These are phyloP conservation scores for Scaptomyza parva DNA, from an alignment of 2,888 invertebrate species.

Conservation along the genomic window DNA sequence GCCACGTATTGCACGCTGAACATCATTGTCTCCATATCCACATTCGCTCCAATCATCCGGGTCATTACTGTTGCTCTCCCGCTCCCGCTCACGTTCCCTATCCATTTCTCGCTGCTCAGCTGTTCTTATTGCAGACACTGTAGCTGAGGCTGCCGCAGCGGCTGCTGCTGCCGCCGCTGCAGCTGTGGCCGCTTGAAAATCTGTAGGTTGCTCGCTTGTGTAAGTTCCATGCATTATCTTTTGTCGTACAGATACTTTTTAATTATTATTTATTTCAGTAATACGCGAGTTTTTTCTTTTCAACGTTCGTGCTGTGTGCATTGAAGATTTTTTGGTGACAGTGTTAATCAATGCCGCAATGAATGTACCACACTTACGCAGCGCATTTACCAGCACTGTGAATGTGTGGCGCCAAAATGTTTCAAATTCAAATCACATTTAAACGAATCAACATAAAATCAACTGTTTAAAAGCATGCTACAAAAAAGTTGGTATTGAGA, in stretches of 20 bases:
- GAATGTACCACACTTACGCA: slow-evolving; percentile 1
- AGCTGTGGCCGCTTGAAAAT: slow-evolving; percentile 80
- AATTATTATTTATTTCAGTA: slow-evolving; percentile 8
- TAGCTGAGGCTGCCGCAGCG: slow-evolving; percentile 66
- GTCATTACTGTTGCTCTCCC: slow-evolving; percentile 41
- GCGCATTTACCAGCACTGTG: slow-evolving; percentile 30
- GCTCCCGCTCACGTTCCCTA: slow-evolving; percentile 31
- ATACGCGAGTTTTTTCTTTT: slow-evolving; percentile 16
- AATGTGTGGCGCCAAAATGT: slow-evolving; percentile 30
- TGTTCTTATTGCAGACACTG: slow-evolving; percentile 36
- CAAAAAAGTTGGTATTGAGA: not conserved
- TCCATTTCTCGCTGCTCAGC: slow-evolving; percentile 47
- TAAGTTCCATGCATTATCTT: slow-evolving; percentile 47
- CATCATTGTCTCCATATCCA: slow-evolving; percentile 71
- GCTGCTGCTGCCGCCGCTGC: slow-evolving; percentile 74
- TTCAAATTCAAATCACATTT: slow-evolving; percentile 27
- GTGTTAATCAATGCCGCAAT: slow-evolving; percentile 27
- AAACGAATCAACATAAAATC: slow-evolving; percentile 9
- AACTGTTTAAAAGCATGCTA: slow-evolving; percentile 32
- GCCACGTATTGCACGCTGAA: slow-evolving; percentile 73
- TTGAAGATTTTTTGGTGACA: slow-evolving; percentile 18
- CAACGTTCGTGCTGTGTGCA: slow-evolving; percentile 30
- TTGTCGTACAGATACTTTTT: slow-evolving; percentile 15
- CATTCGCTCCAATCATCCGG: slow-evolving; percentile 77
- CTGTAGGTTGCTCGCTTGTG: slow-evolving; percentile 59